Percentiles rank a stretch among this genome's conserved stretches.
phyloP scores from a whole-genome alignment of 2,113 vertebrate species.

The Plotosus lineatus region DNA sequence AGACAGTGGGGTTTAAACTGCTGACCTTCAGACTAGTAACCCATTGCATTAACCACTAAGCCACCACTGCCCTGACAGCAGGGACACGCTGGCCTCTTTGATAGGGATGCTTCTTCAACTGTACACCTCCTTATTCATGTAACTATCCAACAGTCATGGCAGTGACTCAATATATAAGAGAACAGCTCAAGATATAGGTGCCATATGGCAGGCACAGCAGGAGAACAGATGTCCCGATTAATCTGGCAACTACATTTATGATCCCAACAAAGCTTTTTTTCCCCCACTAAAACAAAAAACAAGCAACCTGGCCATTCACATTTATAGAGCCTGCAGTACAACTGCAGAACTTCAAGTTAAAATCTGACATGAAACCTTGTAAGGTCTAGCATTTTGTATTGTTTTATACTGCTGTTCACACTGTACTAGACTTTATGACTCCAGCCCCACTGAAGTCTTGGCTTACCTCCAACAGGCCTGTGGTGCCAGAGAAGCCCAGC shows the following conservation, averaged over 20 bases:
- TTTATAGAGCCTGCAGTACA: background rate
- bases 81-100: no score
- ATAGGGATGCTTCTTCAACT: no score
- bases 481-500: slow-evolving; percentile 87
- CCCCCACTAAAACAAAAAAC: background rate
- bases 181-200: no score
- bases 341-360: background rate
- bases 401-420: background rate
- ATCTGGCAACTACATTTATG: background rate
- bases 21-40: no score
- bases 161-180: no score
- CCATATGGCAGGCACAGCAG: background rate
- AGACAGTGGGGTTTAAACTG: no score
- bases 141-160: no score
- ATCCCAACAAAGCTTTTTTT: background rate
- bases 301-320: background rate
- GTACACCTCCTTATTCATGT: no score
- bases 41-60: no score
- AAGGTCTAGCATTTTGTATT: background rate
- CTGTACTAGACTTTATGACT: slow-evolving; percentile 20
- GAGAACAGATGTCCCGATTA: background rate
- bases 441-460: background rate
- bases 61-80: no score
- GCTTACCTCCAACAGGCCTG: slow-evolving; percentile 85
- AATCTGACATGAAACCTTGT: background rate